phyloP scores from a whole-genome alignment of 2,797 vertebrate species.

The Chrysocyon brachyurus region DNA sequence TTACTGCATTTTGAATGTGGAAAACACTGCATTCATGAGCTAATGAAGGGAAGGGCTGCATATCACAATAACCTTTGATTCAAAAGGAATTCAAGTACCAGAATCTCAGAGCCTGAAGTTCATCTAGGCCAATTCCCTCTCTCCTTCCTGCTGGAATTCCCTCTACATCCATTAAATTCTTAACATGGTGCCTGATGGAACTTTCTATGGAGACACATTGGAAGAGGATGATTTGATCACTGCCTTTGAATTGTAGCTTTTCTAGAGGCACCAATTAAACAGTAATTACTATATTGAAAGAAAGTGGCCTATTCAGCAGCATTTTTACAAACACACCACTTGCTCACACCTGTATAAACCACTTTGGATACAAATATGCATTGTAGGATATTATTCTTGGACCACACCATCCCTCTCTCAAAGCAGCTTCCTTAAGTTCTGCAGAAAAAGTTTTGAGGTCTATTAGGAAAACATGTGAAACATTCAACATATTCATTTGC shows the following conservation, averaged over 20 bases:
- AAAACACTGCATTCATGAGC: not conserved
- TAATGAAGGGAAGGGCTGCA: not conserved
- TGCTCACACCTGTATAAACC: conserved; percentile 76
- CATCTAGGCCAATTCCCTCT: not conserved
- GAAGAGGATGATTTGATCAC: not conserved
- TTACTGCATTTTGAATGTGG: not conserved
- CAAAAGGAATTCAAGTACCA: conserved; percentile 8
- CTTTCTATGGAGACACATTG: not conserved
- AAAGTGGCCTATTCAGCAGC: conserved; percentile 66
- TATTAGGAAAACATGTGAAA: conserved; percentile 76
- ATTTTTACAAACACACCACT: conserved; percentile 57
- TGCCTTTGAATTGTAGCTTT: not conserved
- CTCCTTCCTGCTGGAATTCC: not conserved
- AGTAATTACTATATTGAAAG: conserved; percentile 38
- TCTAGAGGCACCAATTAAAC: conserved; percentile 57
- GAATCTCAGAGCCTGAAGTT: not conserved
- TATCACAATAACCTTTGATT: not conserved
- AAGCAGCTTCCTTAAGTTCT: conserved; percentile 65
- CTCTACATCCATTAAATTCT: not conserved
- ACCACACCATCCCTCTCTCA: conserved; percentile 32
- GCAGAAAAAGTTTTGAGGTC: conserved; percentile 60
- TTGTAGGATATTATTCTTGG: conserved; percentile 75
- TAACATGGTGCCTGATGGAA: not conserved
- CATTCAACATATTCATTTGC: conserved; percentile 52
- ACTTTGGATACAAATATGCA: conserved; percentile 68